A percentile compares a stretch with the other conserved stretches of the same genome.
phyloP scores from a whole-genome alignment of 1,140 invertebrate species.

The Nixonia krombeini region DNA sequence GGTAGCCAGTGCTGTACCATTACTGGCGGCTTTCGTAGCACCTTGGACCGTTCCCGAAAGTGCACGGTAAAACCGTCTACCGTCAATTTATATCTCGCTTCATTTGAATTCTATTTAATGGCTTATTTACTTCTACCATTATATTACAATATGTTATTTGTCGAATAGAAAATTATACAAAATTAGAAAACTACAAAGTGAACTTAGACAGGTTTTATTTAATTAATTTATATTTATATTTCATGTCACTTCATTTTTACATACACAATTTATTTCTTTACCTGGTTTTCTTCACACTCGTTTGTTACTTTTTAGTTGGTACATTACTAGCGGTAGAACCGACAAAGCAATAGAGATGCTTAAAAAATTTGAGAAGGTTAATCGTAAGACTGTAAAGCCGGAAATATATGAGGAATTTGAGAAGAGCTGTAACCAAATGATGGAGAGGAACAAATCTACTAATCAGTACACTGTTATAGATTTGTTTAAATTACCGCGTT shows the following conservation, averaged over 20 bases:
- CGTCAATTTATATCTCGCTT: no score
- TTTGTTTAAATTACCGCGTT: constrained; percentile 81
- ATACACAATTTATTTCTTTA: no score
- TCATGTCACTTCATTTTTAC: no score
- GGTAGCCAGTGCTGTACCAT: constrained; percentile 81
- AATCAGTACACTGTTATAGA: constrained; percentile 83
- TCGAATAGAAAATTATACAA: no score
- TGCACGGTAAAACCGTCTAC: constrained; percentile 79
- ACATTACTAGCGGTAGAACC: constrained; percentile 83
- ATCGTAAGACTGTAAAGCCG: constrained; percentile 79
- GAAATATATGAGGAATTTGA: constrained; percentile 82
- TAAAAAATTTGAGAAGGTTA: constrained; percentile 85
- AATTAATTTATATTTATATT: no score
- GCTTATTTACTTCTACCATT: neutral
- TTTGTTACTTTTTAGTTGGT: constrained; percentile 76
- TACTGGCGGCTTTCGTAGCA: constrained; percentile 78
- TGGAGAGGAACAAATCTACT: constrained; percentile 77
- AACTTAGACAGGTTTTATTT: no score
- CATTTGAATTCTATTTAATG: neutral
- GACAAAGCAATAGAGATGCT: constrained; percentile 85
- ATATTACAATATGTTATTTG: constrained; percentile 11
- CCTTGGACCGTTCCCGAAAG: constrained; percentile 87
- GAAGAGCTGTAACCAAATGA: constrained; percentile 75
- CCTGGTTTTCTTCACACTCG: no score
- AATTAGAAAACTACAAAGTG: no score